Evolutionary conservation across 2,113 vertebrate species (phyloP), one percentile per base, ranked within the genome.

Genomic region (Furnarius figulus): DNA sequence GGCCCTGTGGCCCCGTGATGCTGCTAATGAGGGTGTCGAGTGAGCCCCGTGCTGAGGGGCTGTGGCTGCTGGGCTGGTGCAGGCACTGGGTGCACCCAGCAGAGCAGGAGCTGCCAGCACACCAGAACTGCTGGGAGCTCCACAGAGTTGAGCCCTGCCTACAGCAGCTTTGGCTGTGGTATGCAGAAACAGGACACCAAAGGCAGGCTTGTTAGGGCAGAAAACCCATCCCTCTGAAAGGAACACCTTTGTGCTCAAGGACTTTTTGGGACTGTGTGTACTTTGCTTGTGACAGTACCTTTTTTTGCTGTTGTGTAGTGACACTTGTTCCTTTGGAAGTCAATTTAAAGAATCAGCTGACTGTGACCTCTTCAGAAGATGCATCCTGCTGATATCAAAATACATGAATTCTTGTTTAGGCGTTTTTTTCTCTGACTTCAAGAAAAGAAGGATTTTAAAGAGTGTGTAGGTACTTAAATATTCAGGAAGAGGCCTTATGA

Each of bases 31-130:
- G 76, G 63, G 16, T 31, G 23, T 39, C 8, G 62, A 56, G 52
- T 19, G 15, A 47, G 70, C 42, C 0, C 23, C 0, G 4, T 6
- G 71, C 73, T 49, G 80, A 7, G 0, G 23, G 65, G 31, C 20
- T 7, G 14, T 12, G 79, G 39, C 76, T 68, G 55, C 42, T 52
- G 14, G 40, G 35, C 24, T 1, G 0, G 1, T 14, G n/a, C 25
- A 22, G 3, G 4, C 1, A 0, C 46, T 59, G 13, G 19, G n/a
- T 11, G 17, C 27, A 5, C 47, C 89, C 47, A 37, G 20, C 44
- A 14, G 66, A 31, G 82, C 61, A 5, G 86, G 44, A 61, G 82
- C 61, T 66, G 50, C 70, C 25, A 70, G 39, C 56, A 6, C 3
- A 4, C n/a, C 81, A 31, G 18, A 44, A 59, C 15, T 6, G 20